These are phyloP conservation scores for Paedocypris sp. DNA, from an alignment of 2,113 vertebrate genomes.

Conservation along the genomic window DNA sequence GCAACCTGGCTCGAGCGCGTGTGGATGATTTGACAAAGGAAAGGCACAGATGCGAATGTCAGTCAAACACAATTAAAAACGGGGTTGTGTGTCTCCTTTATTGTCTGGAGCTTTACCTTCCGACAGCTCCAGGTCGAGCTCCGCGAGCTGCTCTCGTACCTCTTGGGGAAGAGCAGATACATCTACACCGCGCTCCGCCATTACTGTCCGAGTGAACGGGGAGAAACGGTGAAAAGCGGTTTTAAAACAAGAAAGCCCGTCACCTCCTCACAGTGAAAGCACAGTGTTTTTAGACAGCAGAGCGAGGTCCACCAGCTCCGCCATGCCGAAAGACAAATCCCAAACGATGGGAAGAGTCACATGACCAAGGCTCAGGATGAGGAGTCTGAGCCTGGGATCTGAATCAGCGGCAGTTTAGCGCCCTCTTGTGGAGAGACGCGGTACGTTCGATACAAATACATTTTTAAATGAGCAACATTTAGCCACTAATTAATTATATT, in stretches of 20 bases:
- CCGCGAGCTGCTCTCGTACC: constrained; percentile 86
- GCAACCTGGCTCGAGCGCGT: constrained; percentile 6
- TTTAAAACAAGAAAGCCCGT: background rate
- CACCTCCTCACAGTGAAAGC: constrained; percentile 35
- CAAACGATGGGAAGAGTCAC: constrained; percentile 39
- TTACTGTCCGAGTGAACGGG: constrained; percentile 42
- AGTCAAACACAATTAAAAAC: background rate
- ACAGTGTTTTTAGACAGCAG: constrained; percentile 10
- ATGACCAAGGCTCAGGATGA: constrained; percentile 44
- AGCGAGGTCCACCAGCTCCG: constrained; percentile 57
- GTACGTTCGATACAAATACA: background rate
- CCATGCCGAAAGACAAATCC: constrained; percentile 58
- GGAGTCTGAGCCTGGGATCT: constrained; percentile 3
- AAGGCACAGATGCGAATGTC: background rate
- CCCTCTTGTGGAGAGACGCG: constrained; percentile 42
- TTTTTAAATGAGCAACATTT: no score
- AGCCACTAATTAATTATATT: no score
- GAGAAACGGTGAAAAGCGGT: constrained; percentile 22
- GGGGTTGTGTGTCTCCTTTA: background rate
- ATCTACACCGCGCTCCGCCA: constrained; percentile 75
- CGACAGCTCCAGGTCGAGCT: constrained; percentile 93
- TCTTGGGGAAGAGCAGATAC: constrained; percentile 72
- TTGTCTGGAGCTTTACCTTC: constrained; percentile 65
- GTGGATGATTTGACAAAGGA: background rate
- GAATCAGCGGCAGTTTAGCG: constrained; percentile 22